These are phyloP conservation scores for Macrotrachela quadricornifera DNA, from an alignment of 1,140 invertebrate species.

Conservation along the genomic window DNA sequence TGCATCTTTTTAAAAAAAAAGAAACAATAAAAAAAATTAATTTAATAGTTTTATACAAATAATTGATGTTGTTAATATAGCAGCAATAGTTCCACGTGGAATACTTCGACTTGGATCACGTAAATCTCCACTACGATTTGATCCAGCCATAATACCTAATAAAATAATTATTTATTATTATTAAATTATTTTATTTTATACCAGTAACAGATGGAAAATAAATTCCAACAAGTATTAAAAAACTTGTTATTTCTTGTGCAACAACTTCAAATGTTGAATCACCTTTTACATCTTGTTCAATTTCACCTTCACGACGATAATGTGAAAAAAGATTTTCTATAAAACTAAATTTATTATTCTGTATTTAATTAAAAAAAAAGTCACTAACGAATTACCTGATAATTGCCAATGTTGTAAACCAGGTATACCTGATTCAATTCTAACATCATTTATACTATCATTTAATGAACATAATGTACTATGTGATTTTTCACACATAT, in stretches of 20 bases:
- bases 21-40: neutral
- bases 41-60: slow-evolving; percentile 43
- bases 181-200: neutral
- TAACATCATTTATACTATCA: neutral
- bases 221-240: slow-evolving; percentile 92
- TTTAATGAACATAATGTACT: neutral
- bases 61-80: slow-evolving; percentile 77
- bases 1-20: slow-evolving; percentile 36
- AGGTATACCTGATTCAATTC: slow-evolving; percentile 2
- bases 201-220: slow-evolving; percentile 98
- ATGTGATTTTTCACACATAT: neutral
- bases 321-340: slow-evolving; percentile 1
- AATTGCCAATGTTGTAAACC: neutral
- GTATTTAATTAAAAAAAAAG: no score
- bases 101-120: slow-evolving; percentile 95
- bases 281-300: slow-evolving; percentile 1
- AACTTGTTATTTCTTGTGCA: slow-evolving; percentile 46
- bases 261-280: slow-evolving; percentile 42
- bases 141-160: slow-evolving; percentile 76
- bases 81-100: slow-evolving; percentile 82
- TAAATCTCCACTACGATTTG: slow-evolving; percentile 93
- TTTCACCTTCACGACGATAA: slow-evolving; percentile 1
- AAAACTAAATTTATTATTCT: neutral
- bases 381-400: no score
- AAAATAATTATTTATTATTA: no score